Base-by-base conservation (phyloP, 2,113 vertebrate genomes). In the Ascaphus truei region DNA sequence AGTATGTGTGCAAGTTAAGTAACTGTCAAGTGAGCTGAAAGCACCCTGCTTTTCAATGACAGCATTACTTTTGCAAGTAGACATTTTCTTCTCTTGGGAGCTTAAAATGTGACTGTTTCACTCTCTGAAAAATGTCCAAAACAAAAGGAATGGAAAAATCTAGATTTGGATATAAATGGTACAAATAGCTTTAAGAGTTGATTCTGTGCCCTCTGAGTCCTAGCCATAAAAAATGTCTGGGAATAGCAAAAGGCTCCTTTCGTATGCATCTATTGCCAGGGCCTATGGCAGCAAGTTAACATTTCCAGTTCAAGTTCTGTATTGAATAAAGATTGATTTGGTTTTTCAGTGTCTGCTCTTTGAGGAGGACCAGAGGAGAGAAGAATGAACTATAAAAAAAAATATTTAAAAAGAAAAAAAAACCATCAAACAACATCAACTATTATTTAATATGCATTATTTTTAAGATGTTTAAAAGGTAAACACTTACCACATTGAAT, bases 171-270 rank as follows among this genome's bases (percentile, higher is more conserved):
- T 56, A 71, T 71, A 71, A 61, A 71, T 61, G 56, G 56, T 60
- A 61, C 67, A 71, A 51, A 71, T 52, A 60, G 57, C 56, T 71
- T 71, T 33, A 71, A 71, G 66, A 71, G 45, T 57, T 71, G 67
- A 57, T 57, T 50, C 29, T 2, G 5, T 52, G 60, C 56, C 67
- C 34, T 69, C 13, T 71, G 67, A 71, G 67, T 61, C 18, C 13
- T 8, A 31, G 67, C 67, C 67, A 71, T 71, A 48, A 71, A 71
- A 69, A 71, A 60, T 60, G 67, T 71, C 67, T 71, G 56, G 67
- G 56, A 71, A 71, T 50, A 71, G 56, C 56, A 61, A 71, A 47
- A 61, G 45, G 16, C 67, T 61, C 45, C 47, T 39, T 71, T 71
- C 33, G 16, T 43, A 52, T 60, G 31, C 9, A 61, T 16, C 34